These are phyloP conservation scores for Saccopteryx bilineata DNA, from an alignment of 2,113 vertebrate species.

Conservation along the genomic window DNA sequence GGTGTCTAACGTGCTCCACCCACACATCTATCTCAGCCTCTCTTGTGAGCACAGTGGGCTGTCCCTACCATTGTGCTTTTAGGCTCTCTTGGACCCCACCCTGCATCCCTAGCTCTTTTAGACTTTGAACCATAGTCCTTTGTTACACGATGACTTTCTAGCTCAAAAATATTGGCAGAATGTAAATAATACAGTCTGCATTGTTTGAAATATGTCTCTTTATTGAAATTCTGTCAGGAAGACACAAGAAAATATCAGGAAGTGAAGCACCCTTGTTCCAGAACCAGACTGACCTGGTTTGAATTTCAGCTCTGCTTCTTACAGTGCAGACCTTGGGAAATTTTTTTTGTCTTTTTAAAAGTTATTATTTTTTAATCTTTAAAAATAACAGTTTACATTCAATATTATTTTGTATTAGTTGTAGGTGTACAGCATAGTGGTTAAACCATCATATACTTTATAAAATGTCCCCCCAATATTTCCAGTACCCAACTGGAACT, in stretches of 20 bases:
- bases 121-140: neutral
- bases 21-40: neutral
- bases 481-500: too few relatives aligned
- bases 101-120: neutral
- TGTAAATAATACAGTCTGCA: neutral
- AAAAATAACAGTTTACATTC: too few relatives aligned
- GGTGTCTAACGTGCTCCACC: neutral
- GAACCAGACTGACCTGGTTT: constrained; percentile 4
- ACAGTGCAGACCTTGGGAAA: neutral
- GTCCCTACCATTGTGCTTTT: neutral
- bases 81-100: neutral
- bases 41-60: neutral
- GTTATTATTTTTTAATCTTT: neutral
- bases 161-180: neutral
- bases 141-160: constrained; percentile 8
- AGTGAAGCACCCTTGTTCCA: neutral
- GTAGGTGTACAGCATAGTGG: too few relatives aligned
- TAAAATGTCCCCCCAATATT: too few relatives aligned
- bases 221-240: neutral
- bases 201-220: constrained; percentile 11
- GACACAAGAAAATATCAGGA: neutral
- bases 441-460: too few relatives aligned
- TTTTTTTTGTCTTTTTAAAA: neutral
- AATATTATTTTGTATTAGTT: too few relatives aligned
- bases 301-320: neutral